Evolutionary conservation across 1,140 invertebrate genomes (phyloP).

Genomic region (Drosophila ficusphila): DNA sequence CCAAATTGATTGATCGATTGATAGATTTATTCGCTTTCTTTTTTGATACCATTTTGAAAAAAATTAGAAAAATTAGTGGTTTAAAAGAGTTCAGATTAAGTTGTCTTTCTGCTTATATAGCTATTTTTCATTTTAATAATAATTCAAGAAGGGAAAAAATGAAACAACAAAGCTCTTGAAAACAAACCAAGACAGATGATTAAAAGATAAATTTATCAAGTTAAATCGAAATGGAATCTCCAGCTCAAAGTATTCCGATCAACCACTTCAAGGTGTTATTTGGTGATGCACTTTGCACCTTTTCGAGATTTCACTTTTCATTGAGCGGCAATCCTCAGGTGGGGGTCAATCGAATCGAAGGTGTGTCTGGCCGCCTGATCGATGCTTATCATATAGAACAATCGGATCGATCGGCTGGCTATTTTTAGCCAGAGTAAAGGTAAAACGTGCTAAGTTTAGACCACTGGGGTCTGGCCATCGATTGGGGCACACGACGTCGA

Average conservation of each 20-base stretch:
- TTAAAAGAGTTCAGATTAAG: too few species aligned
- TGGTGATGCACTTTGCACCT: not conserved
- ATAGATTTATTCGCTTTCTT: too few species aligned
- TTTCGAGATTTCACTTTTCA: not conserved
- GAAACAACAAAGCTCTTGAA: not conserved
- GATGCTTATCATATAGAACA: slow-evolving; percentile 51
- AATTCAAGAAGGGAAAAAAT: too few species aligned
- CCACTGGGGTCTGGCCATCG: slow-evolving; percentile 58
- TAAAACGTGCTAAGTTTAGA: slow-evolving; percentile 64
- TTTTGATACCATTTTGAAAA: too few species aligned
- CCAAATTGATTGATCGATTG: too few species aligned
- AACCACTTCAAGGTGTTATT: not conserved
- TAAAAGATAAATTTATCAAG: too few species aligned
- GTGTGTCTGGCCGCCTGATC: slow-evolving; percentile 34
- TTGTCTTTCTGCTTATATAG: too few species aligned
- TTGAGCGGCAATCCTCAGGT: not conserved
- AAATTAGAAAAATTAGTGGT: too few species aligned
- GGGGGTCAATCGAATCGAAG: slow-evolving; percentile 19
- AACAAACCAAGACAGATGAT: too few species aligned
- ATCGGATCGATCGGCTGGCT: slow-evolving; percentile 41
- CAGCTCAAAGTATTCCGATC: not conserved
- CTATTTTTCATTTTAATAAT: too few species aligned
- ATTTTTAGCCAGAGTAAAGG: slow-evolving; percentile 59
- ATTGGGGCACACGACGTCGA: slow-evolving; percentile 68
- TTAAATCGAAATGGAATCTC: too few species aligned